These are phyloP conservation scores for Neogobius melanostomus DNA, from an alignment of 2,113 vertebrate genomes.

Conservation along the genomic window DNA sequence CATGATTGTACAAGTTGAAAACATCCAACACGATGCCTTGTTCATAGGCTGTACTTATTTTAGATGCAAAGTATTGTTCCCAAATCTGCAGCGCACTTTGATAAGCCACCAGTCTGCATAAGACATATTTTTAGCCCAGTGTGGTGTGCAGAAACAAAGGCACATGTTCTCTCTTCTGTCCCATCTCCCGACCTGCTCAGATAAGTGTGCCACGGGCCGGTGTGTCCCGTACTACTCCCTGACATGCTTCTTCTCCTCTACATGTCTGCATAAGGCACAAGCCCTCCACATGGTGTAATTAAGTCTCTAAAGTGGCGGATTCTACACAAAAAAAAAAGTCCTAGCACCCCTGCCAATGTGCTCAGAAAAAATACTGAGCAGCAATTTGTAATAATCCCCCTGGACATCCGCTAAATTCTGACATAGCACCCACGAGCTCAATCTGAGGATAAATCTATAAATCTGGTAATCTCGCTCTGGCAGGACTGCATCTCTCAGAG, in stretches of 20 bases:
- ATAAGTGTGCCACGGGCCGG: neutral
- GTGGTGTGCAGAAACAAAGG: too few relatives aligned
- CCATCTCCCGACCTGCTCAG: too few relatives aligned
- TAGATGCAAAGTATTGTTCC: too few relatives aligned
- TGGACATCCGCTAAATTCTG: constrained; percentile 69
- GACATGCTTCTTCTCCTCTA: constrained; percentile 52
- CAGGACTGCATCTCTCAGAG: constrained; percentile 36
- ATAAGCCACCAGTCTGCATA: too few relatives aligned
- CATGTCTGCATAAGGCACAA: constrained; percentile 35
- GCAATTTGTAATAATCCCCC: constrained; percentile 71
- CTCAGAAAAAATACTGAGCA: constrained; percentile 57
- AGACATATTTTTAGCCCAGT: too few relatives aligned
- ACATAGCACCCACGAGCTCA: constrained; percentile 68
- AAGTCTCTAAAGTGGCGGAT: constrained; percentile 69
- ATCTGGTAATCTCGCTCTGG: constrained; percentile 70
- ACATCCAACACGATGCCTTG: too few relatives aligned
- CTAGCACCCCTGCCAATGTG: constrained; percentile 42
- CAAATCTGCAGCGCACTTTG: too few relatives aligned
- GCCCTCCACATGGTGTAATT: constrained; percentile 60
- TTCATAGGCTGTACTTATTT: too few relatives aligned
- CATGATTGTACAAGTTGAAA: too few relatives aligned
- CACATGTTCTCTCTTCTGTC: too few relatives aligned
- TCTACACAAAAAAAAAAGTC: constrained; percentile 49
- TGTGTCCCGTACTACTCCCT: constrained; percentile 42
- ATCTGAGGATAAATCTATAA: constrained; percentile 73